phyloP scores from a whole-genome alignment of 2,113 vertebrate species.

The Willisornis vidua region DNA sequence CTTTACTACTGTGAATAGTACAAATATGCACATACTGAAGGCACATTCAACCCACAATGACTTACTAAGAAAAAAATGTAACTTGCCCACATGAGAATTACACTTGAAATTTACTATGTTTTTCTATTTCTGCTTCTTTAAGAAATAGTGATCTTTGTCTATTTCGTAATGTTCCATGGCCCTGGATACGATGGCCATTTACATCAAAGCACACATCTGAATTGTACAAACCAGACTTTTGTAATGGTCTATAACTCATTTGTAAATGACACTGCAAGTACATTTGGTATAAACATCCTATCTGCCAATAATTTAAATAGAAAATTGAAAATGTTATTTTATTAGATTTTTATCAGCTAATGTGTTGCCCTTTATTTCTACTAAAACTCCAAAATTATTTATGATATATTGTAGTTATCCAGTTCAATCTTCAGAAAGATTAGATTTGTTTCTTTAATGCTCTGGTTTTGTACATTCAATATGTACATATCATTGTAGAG shows the following conservation, averaged over 20 bases:
- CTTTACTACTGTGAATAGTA: neutral
- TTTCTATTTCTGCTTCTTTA: neutral
- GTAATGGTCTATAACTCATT: neutral
- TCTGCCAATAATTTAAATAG: neutral
- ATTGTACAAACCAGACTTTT: neutral
- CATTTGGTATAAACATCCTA: neutral
- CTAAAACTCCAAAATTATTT: neutral
- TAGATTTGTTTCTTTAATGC: neutral
- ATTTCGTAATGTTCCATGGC: neutral
- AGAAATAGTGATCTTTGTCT: neutral
- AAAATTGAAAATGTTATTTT: neutral
- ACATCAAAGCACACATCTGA: neutral
- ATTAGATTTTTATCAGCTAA: neutral
- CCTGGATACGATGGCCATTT: neutral
- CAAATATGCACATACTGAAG: neutral
- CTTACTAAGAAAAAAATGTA: neutral
- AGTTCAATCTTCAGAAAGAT: neutral
- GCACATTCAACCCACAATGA: neutral
- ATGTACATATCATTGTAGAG: neutral
- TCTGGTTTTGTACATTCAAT: neutral
- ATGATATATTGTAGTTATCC: neutral
- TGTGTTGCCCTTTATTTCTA: neutral
- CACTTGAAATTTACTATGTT: neutral
- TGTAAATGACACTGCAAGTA: neutral
- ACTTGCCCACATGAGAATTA: neutral